These are phyloP conservation scores for Tolmerus cingulatus DNA, from an alignment of 2,888 invertebrate genomes.

Conservation along the genomic window DNA sequence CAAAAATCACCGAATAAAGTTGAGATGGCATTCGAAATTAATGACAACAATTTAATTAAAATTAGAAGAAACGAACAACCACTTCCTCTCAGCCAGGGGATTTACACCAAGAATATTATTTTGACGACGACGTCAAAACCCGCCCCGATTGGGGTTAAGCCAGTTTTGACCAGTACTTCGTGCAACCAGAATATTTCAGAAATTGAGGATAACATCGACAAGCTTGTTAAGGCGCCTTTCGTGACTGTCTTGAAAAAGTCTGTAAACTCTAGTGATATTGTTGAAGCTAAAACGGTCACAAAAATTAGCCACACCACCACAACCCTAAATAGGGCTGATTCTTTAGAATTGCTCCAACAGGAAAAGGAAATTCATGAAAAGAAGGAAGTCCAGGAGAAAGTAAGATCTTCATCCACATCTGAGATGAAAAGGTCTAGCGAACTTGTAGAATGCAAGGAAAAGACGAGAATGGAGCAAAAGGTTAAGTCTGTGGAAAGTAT, in stretches of 20 bases:
- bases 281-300: not conserved
- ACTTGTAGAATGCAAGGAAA: not conserved
- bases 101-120: constrained; percentile 54
- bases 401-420: not conserved
- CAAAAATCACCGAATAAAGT: not conserved
- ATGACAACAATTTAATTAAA: constrained; percentile 58
- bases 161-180: not conserved
- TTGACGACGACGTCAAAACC: constrained; percentile 50
- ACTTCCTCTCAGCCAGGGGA: constrained; percentile 51
- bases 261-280: constrained; percentile 22
- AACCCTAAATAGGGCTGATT: constrained; percentile 54
- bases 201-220: constrained; percentile 61
- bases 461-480: not conserved
- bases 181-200: constrained; percentile 56
- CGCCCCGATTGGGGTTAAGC: not conserved
- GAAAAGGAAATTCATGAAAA: not conserved
- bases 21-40: constrained; percentile 59
- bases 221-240: constrained; percentile 59
- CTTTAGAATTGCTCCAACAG: constrained; percentile 36
- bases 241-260: constrained; percentile 59
- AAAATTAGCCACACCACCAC: constrained; percentile 47
- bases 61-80: constrained; percentile 36
- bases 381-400: not conserved
- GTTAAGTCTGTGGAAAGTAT: not conserved
- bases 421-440: not conserved